Evolutionary conservation across 2,797 vertebrate species (phyloP).

Genomic region (Molossus molossus): DNA sequence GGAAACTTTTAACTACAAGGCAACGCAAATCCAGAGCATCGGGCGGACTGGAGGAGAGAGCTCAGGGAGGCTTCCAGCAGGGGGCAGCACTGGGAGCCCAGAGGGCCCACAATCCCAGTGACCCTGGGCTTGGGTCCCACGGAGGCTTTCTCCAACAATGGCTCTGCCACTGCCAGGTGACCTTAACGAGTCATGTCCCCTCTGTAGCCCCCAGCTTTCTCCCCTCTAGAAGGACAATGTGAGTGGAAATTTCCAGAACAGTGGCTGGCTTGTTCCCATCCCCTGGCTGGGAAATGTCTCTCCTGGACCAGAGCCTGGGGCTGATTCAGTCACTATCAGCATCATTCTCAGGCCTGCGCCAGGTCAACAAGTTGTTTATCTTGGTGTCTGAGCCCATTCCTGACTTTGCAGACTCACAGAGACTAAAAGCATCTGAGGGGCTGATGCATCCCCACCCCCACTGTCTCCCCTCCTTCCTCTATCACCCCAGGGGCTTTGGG

Average conservation of each 20-base stretch:
- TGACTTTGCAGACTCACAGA: conserved; percentile 60
- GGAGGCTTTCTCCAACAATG: not conserved
- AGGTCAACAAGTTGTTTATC: conserved; percentile 76
- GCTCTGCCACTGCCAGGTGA: not conserved
- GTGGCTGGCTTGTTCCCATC: conserved; percentile 39
- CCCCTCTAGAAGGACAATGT: not conserved
- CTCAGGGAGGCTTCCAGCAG: not conserved
- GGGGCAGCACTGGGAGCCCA: not conserved
- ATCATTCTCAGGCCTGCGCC: not conserved
- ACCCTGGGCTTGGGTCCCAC: no score
- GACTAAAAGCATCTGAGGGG: not conserved
- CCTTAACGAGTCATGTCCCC: not conserved
- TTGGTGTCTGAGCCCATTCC: conserved; percentile 76
- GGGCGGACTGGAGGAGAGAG: not conserved
- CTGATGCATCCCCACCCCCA: not conserved
- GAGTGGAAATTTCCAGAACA: conserved; percentile 78
- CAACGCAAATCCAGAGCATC: not conserved
- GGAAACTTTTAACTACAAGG: not conserved
- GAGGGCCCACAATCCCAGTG: not conserved
- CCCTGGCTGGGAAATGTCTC: conserved; percentile 12
- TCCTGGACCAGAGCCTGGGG: conserved; percentile 71
- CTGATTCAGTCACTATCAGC: conserved; percentile 75
- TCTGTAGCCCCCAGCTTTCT: not conserved
- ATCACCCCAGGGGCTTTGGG: conserved; percentile 62
- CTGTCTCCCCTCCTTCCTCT: not conserved